Evolutionary conservation across 2,113 vertebrate species (phyloP), one percentile per base, ranked within the genome.

Genomic region (Thamnaconus septentrionalis): DNA sequence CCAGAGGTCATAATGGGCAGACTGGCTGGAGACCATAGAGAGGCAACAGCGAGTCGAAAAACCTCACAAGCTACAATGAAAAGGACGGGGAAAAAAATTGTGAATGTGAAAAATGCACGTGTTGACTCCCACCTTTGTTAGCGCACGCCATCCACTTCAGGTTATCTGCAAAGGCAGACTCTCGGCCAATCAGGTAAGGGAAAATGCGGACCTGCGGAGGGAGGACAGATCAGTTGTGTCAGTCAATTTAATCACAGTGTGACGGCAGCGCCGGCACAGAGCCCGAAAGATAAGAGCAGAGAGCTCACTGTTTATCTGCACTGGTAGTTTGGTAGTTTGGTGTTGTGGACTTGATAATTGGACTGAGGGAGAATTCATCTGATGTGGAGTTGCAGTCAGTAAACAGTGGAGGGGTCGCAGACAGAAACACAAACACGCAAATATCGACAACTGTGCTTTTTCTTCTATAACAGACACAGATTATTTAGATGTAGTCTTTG

Each of bases 141-240:
- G 96, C 96, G 82, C 97, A 99, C 10, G 97, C 97, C 96, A 99
- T 99, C 97, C 97, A 99, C 89, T 99, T 99, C 52, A 99, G 90
- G 77, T 98, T 99, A 88, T 99, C 96, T 69, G 97, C 96, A 80
- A 99, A 99, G 53, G 95, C 96, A 44, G 95, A 95, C 87, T 99
- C 97, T 75, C 97, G 94, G 83, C 97, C 97, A 86, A 93, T 91
- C 78, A 92, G 81, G 85, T 93, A 93, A 11, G 91, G 91, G 81
- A 92, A 92, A 83, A 93, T 92, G 56, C 91, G 89, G 64, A 93
- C 89, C 92, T 92, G 80, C 1, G 39, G 71, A 84, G 60, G 71
- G 59, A 77, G 56, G 67, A 59, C 66, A 89, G 81, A 87, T 73
- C 85, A 61, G 57, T 78, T 41, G 73, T 3, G 63, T 86, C 87